These are phyloP conservation scores for Drosophila stalkeri DNA, from an alignment of 2,888 invertebrate species.

Conservation along the genomic window DNA sequence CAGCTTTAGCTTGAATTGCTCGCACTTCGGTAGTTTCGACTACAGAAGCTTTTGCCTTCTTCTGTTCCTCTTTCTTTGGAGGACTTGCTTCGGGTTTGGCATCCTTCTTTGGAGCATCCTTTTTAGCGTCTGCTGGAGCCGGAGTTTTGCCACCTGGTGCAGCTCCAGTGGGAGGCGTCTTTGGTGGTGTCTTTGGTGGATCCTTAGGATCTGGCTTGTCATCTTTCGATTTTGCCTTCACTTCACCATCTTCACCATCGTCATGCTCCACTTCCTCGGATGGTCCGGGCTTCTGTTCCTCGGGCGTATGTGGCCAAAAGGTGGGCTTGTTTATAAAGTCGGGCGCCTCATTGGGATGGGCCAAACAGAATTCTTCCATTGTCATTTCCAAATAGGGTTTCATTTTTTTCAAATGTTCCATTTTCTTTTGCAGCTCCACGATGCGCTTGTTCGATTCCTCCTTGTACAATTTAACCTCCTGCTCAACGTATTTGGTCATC, in stretches of 20 bases:
- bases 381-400: slow-evolving; percentile 94
- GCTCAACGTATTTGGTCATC: slow-evolving; percentile 87
- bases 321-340: slow-evolving; percentile 90
- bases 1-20: neutral
- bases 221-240: neutral
- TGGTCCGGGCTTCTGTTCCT: slow-evolving; percentile 86
- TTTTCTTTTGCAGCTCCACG: slow-evolving; percentile 86
- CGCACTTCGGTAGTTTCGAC: neutral
- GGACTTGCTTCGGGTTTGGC: neutral
- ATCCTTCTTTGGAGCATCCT: slow-evolving; percentile 1
- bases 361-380: slow-evolving; percentile 90
- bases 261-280: slow-evolving; percentile 16
- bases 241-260: neutral
- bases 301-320: slow-evolving; percentile 92
- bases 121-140: neutral
- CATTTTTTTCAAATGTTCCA: slow-evolving; percentile 87
- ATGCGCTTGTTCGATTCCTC: slow-evolving; percentile 74
- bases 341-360: slow-evolving; percentile 90
- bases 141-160: neutral
- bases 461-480: slow-evolving; percentile 68
- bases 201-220: neutral
- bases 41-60: neutral
- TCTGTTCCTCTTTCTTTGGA: neutral
- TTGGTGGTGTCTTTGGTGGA: slow-evolving; percentile 27
- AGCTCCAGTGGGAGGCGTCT: slow-evolving; percentile 10